A percentile compares a stretch with the other conserved stretches of the same genome.
phyloP scores from a whole-genome alignment of 1,140 invertebrate genomes.

The Drepana arcuata region DNA sequence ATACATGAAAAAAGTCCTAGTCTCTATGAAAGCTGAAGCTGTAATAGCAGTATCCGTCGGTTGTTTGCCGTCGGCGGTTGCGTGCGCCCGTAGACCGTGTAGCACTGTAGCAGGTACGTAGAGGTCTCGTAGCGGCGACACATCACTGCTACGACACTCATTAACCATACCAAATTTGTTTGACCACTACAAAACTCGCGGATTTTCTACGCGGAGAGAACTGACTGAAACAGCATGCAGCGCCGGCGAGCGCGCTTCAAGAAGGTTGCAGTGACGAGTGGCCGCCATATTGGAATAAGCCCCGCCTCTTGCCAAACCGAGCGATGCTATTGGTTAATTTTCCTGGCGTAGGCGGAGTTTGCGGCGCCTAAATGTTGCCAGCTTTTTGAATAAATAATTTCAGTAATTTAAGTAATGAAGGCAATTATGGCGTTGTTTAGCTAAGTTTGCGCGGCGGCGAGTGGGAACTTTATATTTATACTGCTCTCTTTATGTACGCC shows the following conservation, averaged over 20 bases:
- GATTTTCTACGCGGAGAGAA: slow-evolving; percentile 18
- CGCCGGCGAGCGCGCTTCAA: slow-evolving; percentile 23
- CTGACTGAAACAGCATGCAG: slow-evolving; percentile 20
- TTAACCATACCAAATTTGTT: slow-evolving; percentile 16
- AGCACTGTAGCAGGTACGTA: slow-evolving; percentile 2
- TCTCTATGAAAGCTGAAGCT: too few species aligned
- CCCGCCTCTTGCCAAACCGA: slow-evolving; percentile 30
- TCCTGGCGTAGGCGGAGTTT: slow-evolving; percentile 33
- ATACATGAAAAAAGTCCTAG: too few species aligned
- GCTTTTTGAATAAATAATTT: slow-evolving; percentile 73
- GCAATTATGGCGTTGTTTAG: slow-evolving; percentile 72
- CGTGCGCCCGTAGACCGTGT: neutral
- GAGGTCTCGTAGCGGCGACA: slow-evolving; percentile 5
- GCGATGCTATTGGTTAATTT: slow-evolving; percentile 32
- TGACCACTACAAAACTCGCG: slow-evolving; percentile 21
- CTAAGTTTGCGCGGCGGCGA: slow-evolving; percentile 68
- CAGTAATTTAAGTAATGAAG: slow-evolving; percentile 72
- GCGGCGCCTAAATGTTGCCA: slow-evolving; percentile 64
- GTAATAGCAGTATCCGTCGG: slow-evolving; percentile 9
- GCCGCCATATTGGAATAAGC: slow-evolving; percentile 55
- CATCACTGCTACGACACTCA: slow-evolving; percentile 14
- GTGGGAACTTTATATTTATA: slow-evolving; percentile 72
- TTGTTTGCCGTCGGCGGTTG: slow-evolving; percentile 5
- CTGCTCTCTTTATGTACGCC: slow-evolving; percentile 68
- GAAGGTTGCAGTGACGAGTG: too few species aligned